A percentile compares a stretch with the other conserved stretches of the same genome.
Conservation (phyloP, 1,140 invertebrate species). For the Parapsyche elsis region DNA sequence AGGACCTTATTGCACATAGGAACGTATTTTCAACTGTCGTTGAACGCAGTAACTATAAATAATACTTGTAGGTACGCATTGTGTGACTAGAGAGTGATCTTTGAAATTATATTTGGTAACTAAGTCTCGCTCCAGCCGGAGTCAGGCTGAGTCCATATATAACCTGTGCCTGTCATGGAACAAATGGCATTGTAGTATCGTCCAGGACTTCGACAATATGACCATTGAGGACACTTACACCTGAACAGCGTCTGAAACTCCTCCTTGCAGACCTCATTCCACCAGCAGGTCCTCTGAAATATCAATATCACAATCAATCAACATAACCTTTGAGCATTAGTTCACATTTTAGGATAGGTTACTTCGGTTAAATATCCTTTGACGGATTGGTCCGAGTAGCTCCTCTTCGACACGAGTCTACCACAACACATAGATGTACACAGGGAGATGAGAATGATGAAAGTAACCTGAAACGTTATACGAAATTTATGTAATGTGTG, state of each 20-base stretch:
- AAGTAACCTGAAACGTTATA: conserved; percentile 34
- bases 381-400: conserved; percentile 82
- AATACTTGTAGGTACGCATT: neutral
- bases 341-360: conserved; percentile 54
- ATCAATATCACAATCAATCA: conserved; percentile 28
- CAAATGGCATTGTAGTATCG: conserved; percentile 91
- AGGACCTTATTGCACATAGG: too few species aligned
- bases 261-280: conserved; percentile 93
- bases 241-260: conserved; percentile 88
- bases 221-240: conserved; percentile 88
- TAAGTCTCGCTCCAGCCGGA: conserved; percentile 66
- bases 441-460: conserved; percentile 44
- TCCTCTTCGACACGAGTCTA: conserved; percentile 70
- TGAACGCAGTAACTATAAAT: neutral
- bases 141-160: conserved; percentile 85
- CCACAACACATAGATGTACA: conserved; percentile 49
- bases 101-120: neutral
- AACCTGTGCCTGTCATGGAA: conserved; percentile 89
- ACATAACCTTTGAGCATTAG: neutral
- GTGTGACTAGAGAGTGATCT: neutral
- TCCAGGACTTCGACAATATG: conserved; percentile 87
- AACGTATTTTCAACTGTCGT: neutral
- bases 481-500: conserved; percentile 18
- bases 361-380: conserved; percentile 85
- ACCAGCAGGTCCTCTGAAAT: conserved; percentile 87